phyloP scores from a whole-genome alignment of 1,140 invertebrate species.

The Zaprionus lachaisei region DNA sequence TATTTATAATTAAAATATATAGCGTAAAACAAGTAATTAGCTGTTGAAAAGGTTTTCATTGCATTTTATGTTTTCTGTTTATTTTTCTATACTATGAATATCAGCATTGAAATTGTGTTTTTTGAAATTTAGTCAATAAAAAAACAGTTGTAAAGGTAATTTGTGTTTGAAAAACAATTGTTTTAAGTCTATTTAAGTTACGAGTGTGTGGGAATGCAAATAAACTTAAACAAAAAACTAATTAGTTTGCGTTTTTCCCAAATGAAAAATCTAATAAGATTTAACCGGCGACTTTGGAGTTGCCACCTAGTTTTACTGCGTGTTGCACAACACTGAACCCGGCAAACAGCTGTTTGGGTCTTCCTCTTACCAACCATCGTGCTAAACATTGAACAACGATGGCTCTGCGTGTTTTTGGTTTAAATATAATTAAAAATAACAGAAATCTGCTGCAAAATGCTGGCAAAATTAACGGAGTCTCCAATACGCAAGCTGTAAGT shows the following conservation, averaged over 20 bases:
- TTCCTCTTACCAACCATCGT: conserved; percentile 34
- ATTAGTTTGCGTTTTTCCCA: neutral
- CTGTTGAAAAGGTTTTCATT: conserved; percentile 74
- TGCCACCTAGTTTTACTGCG: conserved; percentile 13
- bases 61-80: conserved; percentile 66
- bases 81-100: conserved; percentile 64
- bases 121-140: conserved; percentile 72
- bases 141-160: conserved; percentile 70
- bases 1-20: conserved; percentile 74
- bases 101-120: conserved; percentile 76
- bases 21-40: conserved; percentile 70
- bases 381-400: conserved; percentile 38
- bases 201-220: neutral
- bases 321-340: conserved; percentile 41
- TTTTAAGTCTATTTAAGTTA: neutral
- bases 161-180: conserved; percentile 1
- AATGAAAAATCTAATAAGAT: neutral
- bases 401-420: conserved; percentile 76
- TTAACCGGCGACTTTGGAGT: neutral
- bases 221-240: neutral
- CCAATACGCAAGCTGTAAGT: conserved; percentile 40
- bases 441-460: conserved; percentile 68
- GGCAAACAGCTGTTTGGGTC: conserved; percentile 50
- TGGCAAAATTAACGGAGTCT: conserved; percentile 30
- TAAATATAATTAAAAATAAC: conserved; percentile 79